Evolutionary conservation across 37 sponge, comb jelly and placozoan genomes (phyloP).

Genomic region (Cliona cf. orientalis): DNA sequence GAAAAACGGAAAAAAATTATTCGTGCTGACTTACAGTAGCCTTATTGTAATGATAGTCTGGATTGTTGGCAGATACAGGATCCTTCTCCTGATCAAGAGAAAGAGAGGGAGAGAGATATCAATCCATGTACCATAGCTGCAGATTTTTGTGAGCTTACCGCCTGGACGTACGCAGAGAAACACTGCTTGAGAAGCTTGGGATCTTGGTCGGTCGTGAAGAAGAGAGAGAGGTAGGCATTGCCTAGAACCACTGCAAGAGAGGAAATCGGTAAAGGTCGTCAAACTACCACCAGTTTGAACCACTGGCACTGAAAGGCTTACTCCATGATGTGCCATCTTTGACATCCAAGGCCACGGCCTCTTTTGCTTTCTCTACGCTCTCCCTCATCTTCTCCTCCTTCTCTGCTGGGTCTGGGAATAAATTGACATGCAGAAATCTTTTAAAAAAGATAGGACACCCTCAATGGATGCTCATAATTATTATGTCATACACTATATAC

Average conservation of each 20-base stretch:
- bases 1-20: too few relatives aligned
- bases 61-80: constrained; percentile 34
- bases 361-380: constrained; percentile 79
- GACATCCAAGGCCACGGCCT: constrained; percentile 80
- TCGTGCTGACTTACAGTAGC: constrained; percentile 61
- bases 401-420: constrained; percentile 47
- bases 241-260: constrained; percentile 74
- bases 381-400: constrained; percentile 46
- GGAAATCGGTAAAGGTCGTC: background rate
- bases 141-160: constrained; percentile 43
- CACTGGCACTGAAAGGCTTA: constrained; percentile 1
- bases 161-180: constrained; percentile 69
- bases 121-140: background rate
- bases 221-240: constrained; percentile 81
- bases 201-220: constrained; percentile 59
- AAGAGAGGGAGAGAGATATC: background rate
- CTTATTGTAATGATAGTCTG: constrained; percentile 85
- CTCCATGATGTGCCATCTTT: constrained; percentile 89
- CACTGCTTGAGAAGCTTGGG: constrained; percentile 56
- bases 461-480: background rate
- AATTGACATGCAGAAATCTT: too few relatives aligned
- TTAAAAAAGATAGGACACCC: too few relatives aligned
- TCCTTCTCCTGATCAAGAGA: constrained; percentile 75
- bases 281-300: background rate
- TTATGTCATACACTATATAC: constrained; percentile 14